A percentile compares a stretch with the other conserved stretches of the same genome.
Conservation (phyloP, 2,888 invertebrate genomes). For the Melitaea athalia region DNA sequence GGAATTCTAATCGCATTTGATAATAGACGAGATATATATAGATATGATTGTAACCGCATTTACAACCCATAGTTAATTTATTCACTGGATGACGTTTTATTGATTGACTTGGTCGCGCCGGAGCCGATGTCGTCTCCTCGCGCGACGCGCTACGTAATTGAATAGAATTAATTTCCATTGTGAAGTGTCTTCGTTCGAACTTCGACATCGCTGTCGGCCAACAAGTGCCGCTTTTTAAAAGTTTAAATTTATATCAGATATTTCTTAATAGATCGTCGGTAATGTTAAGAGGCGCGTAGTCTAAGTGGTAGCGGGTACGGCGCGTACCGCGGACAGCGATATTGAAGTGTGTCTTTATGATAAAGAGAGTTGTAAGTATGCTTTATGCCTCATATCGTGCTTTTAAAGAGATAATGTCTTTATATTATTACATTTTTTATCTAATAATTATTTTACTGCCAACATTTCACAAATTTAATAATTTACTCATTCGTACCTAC, state of each 20-base stretch:
- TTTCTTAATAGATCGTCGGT: conserved; percentile 62
- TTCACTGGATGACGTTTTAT: conserved; percentile 57
- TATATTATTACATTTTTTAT: conserved; percentile 53
- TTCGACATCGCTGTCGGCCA: conserved; percentile 55
- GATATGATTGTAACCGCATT: conserved; percentile 64
- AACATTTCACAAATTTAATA: conserved; percentile 74
- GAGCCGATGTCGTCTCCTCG: conserved; percentile 23
- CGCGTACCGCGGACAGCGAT: conserved; percentile 47
- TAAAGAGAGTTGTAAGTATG: conserved; percentile 68
- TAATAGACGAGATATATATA: conserved; percentile 49
- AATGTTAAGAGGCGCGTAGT: conserved; percentile 55
- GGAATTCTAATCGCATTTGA: conserved; percentile 67
- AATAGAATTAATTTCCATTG: conserved; percentile 73
- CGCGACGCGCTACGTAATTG: conserved; percentile 59
- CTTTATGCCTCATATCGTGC: conserved; percentile 77
- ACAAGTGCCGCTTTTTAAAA: conserved; percentile 55
- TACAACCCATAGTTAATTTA: conserved; percentile 54
- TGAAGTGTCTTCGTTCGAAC: conserved; percentile 65
- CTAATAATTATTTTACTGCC: conserved; percentile 74
- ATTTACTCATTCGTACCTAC: conserved; percentile 51
- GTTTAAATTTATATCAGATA: conserved; percentile 52
- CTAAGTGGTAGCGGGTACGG: conserved; percentile 40
- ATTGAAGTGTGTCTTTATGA: conserved; percentile 47
- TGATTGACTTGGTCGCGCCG: conserved; percentile 54
- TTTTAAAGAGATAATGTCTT: conserved; percentile 68